Conservation (phyloP, 1,140 invertebrate species). For the Phortica variegata region DNA sequence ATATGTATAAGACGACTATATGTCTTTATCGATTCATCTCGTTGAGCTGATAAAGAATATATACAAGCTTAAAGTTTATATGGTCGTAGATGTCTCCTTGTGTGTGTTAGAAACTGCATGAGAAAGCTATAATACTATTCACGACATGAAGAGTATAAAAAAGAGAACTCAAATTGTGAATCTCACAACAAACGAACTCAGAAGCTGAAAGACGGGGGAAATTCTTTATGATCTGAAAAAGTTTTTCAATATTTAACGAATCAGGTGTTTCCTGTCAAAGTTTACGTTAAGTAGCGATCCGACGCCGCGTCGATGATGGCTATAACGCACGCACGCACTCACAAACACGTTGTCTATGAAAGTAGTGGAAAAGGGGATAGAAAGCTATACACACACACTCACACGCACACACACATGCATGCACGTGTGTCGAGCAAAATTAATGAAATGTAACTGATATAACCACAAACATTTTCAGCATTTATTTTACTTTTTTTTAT, state of each 20-base stretch:
- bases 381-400: conserved; percentile 25
- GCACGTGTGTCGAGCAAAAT: conserved; percentile 32
- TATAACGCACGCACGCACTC: neutral
- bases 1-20: too few species aligned
- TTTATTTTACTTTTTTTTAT: neutral
- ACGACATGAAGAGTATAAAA: neutral
- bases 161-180: neutral
- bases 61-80: too few species aligned
- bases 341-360: neutral
- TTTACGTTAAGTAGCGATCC: conserved; percentile 51
- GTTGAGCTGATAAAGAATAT: too few species aligned
- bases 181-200: conserved; percentile 13
- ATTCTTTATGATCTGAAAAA: conserved; percentile 15
- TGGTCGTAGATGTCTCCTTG: too few species aligned
- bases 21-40: too few species aligned
- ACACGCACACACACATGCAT: conserved; percentile 48
- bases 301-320: conserved; percentile 7
- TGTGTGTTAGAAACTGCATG: too few species aligned
- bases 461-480: neutral
- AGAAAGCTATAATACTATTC: too few species aligned
- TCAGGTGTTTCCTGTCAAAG: conserved; percentile 54
- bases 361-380: neutral
- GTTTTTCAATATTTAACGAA: conserved; percentile 55
- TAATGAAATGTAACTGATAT: conserved; percentile 51
- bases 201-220: conserved; percentile 1